Base-by-base conservation (phyloP, 2,888 invertebrate species). In the Leucophenga montana region DNA sequence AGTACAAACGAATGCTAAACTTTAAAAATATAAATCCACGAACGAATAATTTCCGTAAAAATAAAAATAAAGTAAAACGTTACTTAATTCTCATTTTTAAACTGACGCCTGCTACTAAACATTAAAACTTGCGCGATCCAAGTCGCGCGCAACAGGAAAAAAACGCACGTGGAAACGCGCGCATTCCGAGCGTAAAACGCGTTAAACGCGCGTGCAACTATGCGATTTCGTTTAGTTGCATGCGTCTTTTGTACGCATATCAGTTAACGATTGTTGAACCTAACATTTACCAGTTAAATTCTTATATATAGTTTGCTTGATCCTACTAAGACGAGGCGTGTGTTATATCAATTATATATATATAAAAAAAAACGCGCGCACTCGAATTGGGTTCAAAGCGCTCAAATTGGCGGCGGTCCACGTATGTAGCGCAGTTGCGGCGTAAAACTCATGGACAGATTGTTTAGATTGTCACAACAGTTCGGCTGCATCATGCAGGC, bases 321-420 rank as follows among this genome's bases (percentile, higher is more conserved):
- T 46, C 62, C 62, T 64, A 64, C n/a, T 22, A 46, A 64, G 62
- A 64, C 62, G 62, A 8, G 39, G 39, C 53, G 54, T 62, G 31
- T 70, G 20, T 54, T 18, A 61, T 68, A 9, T 48, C 61, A 18
- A 16, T 31, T 8, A 39, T 39, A 39, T n/a, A 22, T 11, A 14
- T 22, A 59, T 68, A 73, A 67, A 66, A 71, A 33, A 59, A 72
- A 50, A 56, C 69, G 13, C 59, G 69, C 46, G 67, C 27, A 66
- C 74, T 70, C 64, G 69, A 61, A 39, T 57, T 50, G 18, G 50
- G 22, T 20, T 20, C 64, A 69, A n/a, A 31, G 27, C 74, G 76
- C 85, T 92, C 91, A 94, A 82, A 94, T 92, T 20, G 95, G 94
- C 73, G 94, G 94, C 53, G 94, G 94, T 72, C 94, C 94, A 74